A percentile compares a stretch with the other conserved stretches of the same genome.
phyloP scores from a whole-genome alignment of 2,888 invertebrate genomes.

The Euspilapteryx auroguttella region DNA sequence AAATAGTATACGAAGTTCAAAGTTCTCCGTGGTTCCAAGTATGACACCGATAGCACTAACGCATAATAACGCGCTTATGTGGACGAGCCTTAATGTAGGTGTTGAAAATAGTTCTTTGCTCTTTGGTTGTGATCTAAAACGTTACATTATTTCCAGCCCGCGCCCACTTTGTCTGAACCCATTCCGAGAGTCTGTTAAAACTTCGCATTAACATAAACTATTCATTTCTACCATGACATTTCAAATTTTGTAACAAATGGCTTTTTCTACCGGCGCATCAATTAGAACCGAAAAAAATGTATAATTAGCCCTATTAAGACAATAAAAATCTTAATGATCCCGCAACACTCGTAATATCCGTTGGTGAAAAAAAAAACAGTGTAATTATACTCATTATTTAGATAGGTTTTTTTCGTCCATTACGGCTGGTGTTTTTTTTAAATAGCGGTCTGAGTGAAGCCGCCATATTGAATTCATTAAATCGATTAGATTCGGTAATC shows the following conservation, averaged over 20 bases:
- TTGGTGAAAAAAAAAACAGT: conserved; percentile 50
- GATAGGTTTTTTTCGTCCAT: conserved; percentile 53
- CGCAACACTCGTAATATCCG: conserved; percentile 54
- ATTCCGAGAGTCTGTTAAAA: conserved; percentile 49
- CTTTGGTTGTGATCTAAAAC: too few species aligned
- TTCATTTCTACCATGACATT: conserved; percentile 59
- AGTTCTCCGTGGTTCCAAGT: too few species aligned
- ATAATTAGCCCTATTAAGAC: conserved; percentile 61
- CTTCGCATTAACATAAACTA: conserved; percentile 52
- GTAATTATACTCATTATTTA: conserved; percentile 61
- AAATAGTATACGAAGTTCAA: too few species aligned
- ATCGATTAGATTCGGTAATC: conserved; percentile 61
- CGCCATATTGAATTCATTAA: conserved; percentile 55
- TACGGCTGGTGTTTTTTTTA: conserved; percentile 30
- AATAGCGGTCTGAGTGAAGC: conserved; percentile 43
- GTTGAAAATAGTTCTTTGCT: too few species aligned
- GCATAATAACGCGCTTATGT: too few species aligned
- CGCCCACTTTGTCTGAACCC: too few species aligned
- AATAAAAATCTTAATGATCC: conserved; percentile 61
- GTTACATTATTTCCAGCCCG: too few species aligned
- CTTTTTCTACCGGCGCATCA: conserved; percentile 51
- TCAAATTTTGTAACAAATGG: conserved; percentile 59
- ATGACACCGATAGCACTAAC: too few species aligned
- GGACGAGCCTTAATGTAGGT: too few species aligned
- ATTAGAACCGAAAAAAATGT: conserved; percentile 58